Evolutionary conservation across 2,888 invertebrate genomes (phyloP).

Genomic region (Drosophila kuntzei): DNA sequence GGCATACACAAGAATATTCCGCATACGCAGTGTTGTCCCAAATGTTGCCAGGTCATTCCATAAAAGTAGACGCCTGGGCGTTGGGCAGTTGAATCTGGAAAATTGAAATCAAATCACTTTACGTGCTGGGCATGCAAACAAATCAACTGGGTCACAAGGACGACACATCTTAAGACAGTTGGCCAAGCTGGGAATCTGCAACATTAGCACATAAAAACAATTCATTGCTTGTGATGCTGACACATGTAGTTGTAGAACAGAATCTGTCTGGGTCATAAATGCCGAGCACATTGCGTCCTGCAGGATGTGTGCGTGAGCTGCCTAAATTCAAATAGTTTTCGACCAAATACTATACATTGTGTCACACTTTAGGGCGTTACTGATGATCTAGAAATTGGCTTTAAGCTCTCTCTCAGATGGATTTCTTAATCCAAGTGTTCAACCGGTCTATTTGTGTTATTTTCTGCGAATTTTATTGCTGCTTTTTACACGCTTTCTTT

Average conservation of each 20-base stretch:
- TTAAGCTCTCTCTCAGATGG: conserved; percentile 6
- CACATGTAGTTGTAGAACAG: conserved; percentile 63
- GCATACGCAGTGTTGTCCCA: conserved; percentile 46
- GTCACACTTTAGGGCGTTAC: conserved; percentile 13
- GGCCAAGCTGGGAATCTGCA: conserved; percentile 22
- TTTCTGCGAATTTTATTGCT: conserved; percentile 21
- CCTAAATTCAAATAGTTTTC: conserved; percentile 57
- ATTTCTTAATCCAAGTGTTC: conserved; percentile 7
- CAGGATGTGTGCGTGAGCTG: conserved; percentile 57
- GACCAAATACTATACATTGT: conserved; percentile 11
- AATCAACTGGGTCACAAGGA: conserved; percentile 34
- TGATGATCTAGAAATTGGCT: conserved; percentile 23
- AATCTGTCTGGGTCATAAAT: conserved; percentile 53
- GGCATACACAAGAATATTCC: conserved; percentile 18
- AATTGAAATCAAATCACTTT: conserved; percentile 84
- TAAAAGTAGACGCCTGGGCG: conserved; percentile 67
- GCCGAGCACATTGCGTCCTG: conserved; percentile 24
- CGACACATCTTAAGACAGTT: conserved; percentile 14
- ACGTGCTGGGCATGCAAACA: conserved; percentile 79
- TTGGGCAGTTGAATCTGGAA: conserved; percentile 71
- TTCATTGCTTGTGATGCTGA: conserved; percentile 75
- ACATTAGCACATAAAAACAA: conserved; percentile 81
- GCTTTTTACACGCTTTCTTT: conserved; percentile 1
- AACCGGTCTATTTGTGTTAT: conserved; percentile 22
- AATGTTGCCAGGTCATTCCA: conserved; percentile 57